Conservation (phyloP, 2,113 vertebrate genomes). For the Zeus faber region DNA sequence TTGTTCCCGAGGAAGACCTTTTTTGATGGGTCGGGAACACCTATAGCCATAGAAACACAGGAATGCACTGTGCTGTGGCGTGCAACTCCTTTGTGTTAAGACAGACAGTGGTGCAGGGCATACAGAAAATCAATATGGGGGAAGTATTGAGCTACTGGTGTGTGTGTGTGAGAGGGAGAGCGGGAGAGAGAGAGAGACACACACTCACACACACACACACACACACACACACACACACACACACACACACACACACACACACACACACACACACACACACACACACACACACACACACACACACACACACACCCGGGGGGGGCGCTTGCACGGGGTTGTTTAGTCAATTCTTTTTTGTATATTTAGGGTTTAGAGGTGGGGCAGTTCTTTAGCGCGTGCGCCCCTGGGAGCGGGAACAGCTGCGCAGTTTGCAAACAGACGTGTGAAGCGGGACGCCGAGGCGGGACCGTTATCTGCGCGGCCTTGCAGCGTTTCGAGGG, state of each 20-base stretch:
- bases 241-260: neutral
- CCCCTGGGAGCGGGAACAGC: constrained; percentile 47
- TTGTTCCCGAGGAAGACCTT: no score
- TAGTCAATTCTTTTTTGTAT: no score
- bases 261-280: neutral
- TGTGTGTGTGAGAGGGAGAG: constrained; percentile 13
- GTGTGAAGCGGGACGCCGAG: constrained; percentile 30
- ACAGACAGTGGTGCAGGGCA: constrained; percentile 32
- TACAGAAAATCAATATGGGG: constrained; percentile 68
- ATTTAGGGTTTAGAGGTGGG: constrained; percentile 30
- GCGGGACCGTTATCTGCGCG: constrained; percentile 42
- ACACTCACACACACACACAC: constrained; percentile 23
- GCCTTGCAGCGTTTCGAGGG: constrained; percentile 6
- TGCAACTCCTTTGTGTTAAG: constrained; percentile 55
- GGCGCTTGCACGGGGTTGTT: neutral
- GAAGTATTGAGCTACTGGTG: constrained; percentile 45
- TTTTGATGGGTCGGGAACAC: constrained; percentile 24
- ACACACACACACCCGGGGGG: neutral
- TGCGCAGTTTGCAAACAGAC: constrained; percentile 51
- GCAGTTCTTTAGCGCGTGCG: constrained; percentile 9
- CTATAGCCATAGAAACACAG: constrained; percentile 23
- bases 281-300: neutral
- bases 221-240: constrained; percentile 5
- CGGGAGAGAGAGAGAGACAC: constrained; percentile 2
- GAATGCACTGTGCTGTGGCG: constrained; percentile 20